Evolutionary conservation across 2,797 vertebrate genomes (phyloP).

Genomic region (Hapalemur alaotrensis): DNA sequence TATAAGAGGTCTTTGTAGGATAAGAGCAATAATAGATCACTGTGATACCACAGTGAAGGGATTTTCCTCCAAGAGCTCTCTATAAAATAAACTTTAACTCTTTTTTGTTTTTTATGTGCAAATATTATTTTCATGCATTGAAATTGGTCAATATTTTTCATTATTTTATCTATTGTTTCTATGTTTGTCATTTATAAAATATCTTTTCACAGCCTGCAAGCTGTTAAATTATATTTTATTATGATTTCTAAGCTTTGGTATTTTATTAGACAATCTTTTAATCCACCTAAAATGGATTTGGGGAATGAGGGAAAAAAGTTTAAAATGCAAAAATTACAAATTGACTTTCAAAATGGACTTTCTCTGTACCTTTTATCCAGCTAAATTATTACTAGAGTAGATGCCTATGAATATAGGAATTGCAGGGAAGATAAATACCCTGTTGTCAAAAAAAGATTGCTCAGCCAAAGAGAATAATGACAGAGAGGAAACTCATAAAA

Average conservation of each 20-base stretch:
- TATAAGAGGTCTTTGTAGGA: conserved; percentile 3
- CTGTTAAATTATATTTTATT: conserved; percentile 43
- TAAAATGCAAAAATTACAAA: conserved; percentile 61
- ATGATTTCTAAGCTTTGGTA: not conserved
- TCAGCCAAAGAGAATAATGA: conserved; percentile 64
- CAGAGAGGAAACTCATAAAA: conserved; percentile 63
- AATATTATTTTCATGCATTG: not conserved
- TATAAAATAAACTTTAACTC: not conserved
- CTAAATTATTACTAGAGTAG: conserved; percentile 50
- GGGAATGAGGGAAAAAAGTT: not conserved
- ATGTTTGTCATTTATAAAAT: conserved; percentile 40
- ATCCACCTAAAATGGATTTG: conserved; percentile 49
- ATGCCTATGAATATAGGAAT: conserved; percentile 30
- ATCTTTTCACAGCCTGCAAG: not conserved
- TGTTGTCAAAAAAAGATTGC: conserved; percentile 65
- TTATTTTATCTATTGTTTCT: conserved; percentile 49
- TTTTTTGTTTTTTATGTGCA: not conserved
- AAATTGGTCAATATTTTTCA: conserved; percentile 2
- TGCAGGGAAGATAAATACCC: conserved; percentile 70
- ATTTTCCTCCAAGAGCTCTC: not conserved
- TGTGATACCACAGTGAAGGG: not conserved
- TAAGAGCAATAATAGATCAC: not conserved
- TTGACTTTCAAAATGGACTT: conserved; percentile 59
- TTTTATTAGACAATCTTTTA: conserved; percentile 43
- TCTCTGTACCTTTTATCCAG: conserved; percentile 43